These are phyloP conservation scores for Trichogramma dendrolimi DNA, from an alignment of 2,888 invertebrate genomes.

Conservation along the genomic window DNA sequence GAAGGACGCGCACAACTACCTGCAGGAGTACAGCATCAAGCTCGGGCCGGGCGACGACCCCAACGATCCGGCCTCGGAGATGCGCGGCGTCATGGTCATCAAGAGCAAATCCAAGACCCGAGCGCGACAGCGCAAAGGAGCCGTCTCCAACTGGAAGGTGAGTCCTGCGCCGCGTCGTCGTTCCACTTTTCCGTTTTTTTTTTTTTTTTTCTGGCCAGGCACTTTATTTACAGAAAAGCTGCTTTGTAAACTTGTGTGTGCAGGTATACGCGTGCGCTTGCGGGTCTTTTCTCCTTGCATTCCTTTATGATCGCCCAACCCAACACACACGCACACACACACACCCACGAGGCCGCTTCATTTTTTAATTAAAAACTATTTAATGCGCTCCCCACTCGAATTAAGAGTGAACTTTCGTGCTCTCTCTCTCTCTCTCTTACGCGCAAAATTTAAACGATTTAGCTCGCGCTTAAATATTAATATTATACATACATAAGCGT, in stretches of 20 bases:
- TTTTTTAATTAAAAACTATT: not conserved
- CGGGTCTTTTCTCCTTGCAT: not conserved
- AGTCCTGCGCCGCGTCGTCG: slow-evolving; percentile 2
- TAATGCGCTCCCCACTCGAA: too few species aligned
- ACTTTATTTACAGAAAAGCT: not conserved
- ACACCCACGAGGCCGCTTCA: not conserved
- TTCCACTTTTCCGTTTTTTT: not conserved
- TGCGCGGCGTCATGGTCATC: slow-evolving; percentile 95
- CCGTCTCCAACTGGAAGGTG: slow-evolving; percentile 96
- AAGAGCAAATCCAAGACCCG: slow-evolving; percentile 94
- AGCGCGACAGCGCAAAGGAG: slow-evolving; percentile 93
- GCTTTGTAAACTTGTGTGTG: not conserved
- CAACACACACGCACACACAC: not conserved
- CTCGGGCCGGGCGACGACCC: slow-evolving; percentile 72
- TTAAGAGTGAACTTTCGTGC: too few species aligned
- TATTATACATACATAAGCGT: too few species aligned
- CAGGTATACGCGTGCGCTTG: not conserved
- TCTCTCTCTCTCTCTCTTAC: too few species aligned
- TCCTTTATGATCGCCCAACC: not conserved
- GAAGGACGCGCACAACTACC: slow-evolving; percentile 82
- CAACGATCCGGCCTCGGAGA: slow-evolving; percentile 74
- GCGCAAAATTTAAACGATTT: too few species aligned
- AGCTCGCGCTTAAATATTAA: too few species aligned
- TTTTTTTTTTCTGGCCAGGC: not conserved
- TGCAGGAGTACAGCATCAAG: slow-evolving; percentile 93